These are phyloP conservation scores for Acanthisitta chloris DNA, from an alignment of 2,113 vertebrate genomes.

Conservation along the genomic window DNA sequence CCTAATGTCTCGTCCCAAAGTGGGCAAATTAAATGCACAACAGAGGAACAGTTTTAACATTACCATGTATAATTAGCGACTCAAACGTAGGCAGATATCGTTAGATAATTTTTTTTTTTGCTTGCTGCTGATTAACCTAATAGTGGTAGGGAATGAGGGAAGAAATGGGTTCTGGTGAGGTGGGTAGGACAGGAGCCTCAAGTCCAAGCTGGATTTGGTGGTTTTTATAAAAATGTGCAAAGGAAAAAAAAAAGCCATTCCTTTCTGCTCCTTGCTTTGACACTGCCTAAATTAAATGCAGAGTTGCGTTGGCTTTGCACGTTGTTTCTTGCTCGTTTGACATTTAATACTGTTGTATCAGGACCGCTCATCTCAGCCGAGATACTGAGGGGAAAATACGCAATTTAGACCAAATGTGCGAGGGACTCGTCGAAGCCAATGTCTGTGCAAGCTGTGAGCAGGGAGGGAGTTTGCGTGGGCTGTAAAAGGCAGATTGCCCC, in stretches of 20 bases:
- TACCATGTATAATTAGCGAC: constrained; percentile 16
- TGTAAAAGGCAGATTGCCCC: background rate
- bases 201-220: background rate
- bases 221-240: constrained; percentile 25
- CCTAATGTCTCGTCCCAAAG: constrained; percentile 1
- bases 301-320: constrained; percentile 32
- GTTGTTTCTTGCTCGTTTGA: constrained; percentile 45
- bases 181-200: background rate
- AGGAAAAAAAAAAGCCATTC: background rate
- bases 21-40: constrained; percentile 35
- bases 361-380: constrained; percentile 36
- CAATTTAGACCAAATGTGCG: constrained; percentile 52
- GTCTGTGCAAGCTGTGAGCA: background rate
- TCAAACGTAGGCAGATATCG: constrained; percentile 19
- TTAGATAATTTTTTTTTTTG: constrained; percentile 43
- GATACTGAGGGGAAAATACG: background rate
- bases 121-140: background rate
- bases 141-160: background rate
- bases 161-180: background rate
- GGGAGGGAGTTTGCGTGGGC: background rate
- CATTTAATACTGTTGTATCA: constrained; percentile 58
- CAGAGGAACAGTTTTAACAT: constrained; percentile 15
- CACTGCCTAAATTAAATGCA: constrained; percentile 59
- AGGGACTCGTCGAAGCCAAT: background rate
- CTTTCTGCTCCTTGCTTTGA: constrained; percentile 40